phyloP scores from a whole-genome alignment of 92 coral and sea anemone species.

The Plumapathes pennacea region DNA sequence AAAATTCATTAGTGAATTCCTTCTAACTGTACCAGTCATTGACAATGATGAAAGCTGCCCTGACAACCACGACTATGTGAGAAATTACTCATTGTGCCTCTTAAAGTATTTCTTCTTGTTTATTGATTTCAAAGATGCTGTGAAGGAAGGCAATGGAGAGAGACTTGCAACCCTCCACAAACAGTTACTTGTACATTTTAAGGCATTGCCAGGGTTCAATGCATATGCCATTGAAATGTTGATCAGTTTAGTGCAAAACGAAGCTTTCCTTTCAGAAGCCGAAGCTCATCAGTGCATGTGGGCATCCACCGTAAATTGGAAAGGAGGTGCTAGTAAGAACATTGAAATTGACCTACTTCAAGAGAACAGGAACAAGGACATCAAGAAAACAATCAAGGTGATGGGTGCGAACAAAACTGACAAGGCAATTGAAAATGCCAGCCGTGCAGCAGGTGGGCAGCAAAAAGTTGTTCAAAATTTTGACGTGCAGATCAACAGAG shows the following conservation, averaged over 20 bases:
- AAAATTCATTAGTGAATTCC: conserved; percentile 4
- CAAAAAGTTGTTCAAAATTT: conserved; percentile 39
- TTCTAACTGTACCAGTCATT: neutral
- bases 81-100: conserved; percentile 23
- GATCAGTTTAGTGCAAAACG: conserved; percentile 31
- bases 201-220: conserved; percentile 15
- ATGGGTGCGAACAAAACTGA: conserved; percentile 76
- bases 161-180: conserved; percentile 47
- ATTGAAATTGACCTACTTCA: conserved; percentile 44
- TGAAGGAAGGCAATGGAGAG: conserved; percentile 53
- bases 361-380: conserved; percentile 47
- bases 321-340: conserved; percentile 55
- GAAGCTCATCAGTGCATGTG: conserved; percentile 58
- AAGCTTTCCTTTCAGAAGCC: conserved; percentile 47
- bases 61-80: conserved; percentile 15
- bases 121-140: conserved; percentile 24
- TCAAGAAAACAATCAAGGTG: conserved; percentile 39
- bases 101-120: conserved; percentile 2
- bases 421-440: conserved; percentile 44
- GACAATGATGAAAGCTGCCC: conserved; percentile 1
- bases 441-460: conserved; percentile 54
- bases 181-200: conserved; percentile 49
- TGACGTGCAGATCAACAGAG: conserved; percentile 24
- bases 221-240: conserved; percentile 69
- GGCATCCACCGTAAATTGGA: conserved; percentile 72